These are phyloP conservation scores for Cataglyphis cursor DNA, from an alignment of 2,888 invertebrate species.

Conservation along the genomic window DNA sequence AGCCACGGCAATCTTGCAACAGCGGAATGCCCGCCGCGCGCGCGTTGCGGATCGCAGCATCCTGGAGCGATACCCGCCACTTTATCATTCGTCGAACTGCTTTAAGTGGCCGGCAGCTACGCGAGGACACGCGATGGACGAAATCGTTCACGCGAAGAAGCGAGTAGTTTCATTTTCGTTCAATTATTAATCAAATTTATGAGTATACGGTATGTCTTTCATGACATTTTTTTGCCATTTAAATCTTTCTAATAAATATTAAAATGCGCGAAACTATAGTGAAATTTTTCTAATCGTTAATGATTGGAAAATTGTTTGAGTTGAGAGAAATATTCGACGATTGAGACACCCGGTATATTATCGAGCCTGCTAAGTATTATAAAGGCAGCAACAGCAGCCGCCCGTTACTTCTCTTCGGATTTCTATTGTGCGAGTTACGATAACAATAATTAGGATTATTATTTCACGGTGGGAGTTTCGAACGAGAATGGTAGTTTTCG, in stretches of 20 bases:
- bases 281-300: neutral
- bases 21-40: constrained; percentile 30
- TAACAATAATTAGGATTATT: constrained; percentile 59
- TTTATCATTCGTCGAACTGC: constrained; percentile 21
- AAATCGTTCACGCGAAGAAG: neutral
- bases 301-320: neutral
- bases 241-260: neutral
- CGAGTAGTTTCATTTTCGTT: neutral
- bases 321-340: neutral
- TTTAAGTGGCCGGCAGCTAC: neutral
- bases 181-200: neutral
- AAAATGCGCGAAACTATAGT: neutral
- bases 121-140: neutral
- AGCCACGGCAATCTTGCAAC: constrained; percentile 53
- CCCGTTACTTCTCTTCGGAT: constrained; percentile 19
- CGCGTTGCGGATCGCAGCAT: constrained; percentile 33
- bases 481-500: constrained; percentile 51
- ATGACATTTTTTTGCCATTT: neutral
- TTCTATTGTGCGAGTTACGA: constrained; percentile 47
- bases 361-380: neutral
- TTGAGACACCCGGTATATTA: constrained; percentile 23
- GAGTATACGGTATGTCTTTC: neutral
- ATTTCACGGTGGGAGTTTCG: constrained; percentile 58
- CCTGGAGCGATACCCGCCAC: constrained; percentile 7
- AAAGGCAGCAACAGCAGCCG: constrained; percentile 39